Evolutionary conservation across 2,888 invertebrate species (phyloP), one percentile per base, ranked within the genome.

Genomic region (Luperina nickerlii): DNA sequence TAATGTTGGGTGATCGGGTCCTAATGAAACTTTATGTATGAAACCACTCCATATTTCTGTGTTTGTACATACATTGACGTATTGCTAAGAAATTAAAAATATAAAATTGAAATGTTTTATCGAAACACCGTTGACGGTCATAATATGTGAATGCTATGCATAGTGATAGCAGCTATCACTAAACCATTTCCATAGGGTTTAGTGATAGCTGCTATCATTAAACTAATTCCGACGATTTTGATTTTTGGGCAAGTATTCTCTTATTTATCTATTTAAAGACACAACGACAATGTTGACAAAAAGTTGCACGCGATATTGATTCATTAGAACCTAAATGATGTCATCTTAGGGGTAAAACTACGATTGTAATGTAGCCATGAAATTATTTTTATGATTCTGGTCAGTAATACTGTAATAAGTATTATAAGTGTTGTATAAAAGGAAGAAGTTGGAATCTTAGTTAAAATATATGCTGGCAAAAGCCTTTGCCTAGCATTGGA

Each of bases 291-390:
- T 63, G 67, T 75, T 74, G 71, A 62, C 38, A 68, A 32, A 68
- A 63, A 79, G 62, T 27, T 75, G 45, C 66, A 73, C 18, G 83
- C 78, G 63, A 73, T 89, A 90, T 91, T 82, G 90, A 90, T 90
- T 87, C 78, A 81, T 74, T 79, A 86, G 76, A n/a, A n/a, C n/a
- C n/a, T 73, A 80, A 79, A 82, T 90, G 91, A 91, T 88, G 87
- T 90, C 88, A 91, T 83, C 68, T 69, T 72, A 79, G n/a, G 65
- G 76, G 87, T 87, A 82, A 81, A 83, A 80, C 57, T 82, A 88
- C 81, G 82, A 66, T 13, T 77, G 71, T 76, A 38, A 57, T 74
- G 77, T 86, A 20, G 20, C 88, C 84, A 88, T 72, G 68, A 60
- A 38, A 51, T 66, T 7, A 18, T 18, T 66, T 27, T 18, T 54